These are phyloP conservation scores for Rissa tridactyla DNA, from an alignment of 2,113 vertebrate species.

Conservation along the genomic window DNA sequence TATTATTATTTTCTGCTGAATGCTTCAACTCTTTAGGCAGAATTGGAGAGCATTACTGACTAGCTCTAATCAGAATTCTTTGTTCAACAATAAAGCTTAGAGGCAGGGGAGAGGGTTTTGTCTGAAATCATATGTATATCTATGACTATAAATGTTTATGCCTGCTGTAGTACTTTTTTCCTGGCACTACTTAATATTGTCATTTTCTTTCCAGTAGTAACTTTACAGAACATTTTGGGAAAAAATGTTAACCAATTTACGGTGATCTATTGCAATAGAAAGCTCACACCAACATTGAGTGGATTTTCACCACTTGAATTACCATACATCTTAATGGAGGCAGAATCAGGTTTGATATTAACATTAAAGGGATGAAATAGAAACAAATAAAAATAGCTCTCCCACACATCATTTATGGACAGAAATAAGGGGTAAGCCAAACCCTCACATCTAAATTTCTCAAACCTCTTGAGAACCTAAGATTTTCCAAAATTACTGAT, in stretches of 20 bases:
- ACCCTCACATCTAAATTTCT: not conserved
- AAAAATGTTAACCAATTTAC: not conserved
- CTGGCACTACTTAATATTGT: not conserved
- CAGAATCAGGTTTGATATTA: not conserved
- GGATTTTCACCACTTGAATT: not conserved
- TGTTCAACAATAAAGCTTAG: not conserved
- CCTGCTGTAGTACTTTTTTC: not conserved
- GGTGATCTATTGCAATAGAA: not conserved
- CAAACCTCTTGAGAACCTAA: not conserved
- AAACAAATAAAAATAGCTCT: not conserved
- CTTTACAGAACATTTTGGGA: not conserved
- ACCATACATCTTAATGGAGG: not conserved
- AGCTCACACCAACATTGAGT: not conserved
- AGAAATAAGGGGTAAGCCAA: not conserved
- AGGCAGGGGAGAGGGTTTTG: not conserved
- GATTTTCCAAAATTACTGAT: not conserved
- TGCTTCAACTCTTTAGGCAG: not conserved
- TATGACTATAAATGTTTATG: not conserved
- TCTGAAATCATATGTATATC: not conserved
- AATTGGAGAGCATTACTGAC: not conserved
- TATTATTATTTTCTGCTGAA: not conserved
- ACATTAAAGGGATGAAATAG: not conserved
- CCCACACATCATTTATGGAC: not conserved
- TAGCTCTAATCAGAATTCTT: not conserved
- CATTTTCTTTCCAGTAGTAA: not conserved